Evolutionary conservation across 2,888 invertebrate species (phyloP), one percentile per base, ranked within the genome.

Genomic region (Rhogogaster chlorosoma): DNA sequence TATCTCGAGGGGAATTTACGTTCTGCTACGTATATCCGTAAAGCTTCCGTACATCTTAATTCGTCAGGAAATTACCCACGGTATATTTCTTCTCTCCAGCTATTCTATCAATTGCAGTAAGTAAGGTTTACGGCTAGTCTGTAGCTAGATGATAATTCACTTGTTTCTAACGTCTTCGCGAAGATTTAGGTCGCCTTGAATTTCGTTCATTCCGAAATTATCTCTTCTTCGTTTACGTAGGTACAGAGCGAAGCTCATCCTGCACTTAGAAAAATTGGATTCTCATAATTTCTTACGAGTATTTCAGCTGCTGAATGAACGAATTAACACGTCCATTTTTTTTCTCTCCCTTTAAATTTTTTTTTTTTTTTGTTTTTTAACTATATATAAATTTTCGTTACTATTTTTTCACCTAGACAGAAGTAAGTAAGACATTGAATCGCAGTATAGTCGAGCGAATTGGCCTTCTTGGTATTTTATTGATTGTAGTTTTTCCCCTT

Each of bases 91-190:
- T 29, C 67, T 29, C 67, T 53, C n/a, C n/a, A 7, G 18, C 15
- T 45, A 45, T 15, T 10, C 67, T 67, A 29, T 29, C 67, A 67
- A 67, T 67, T 67, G 15, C 67, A 67, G 67, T 67, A 18, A 67
- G 67, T 67, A 67, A 67, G 67, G 67, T 67, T 67, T 67, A 67
- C 67, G 29, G 67, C 67, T 26, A 22, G 53, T 53, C 53, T 67
- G 3, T 67, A 67, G 32, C 67, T 32, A 32, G 53, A 53, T n/a
- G 7, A 67, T 67, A 67, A 67, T 67, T 67, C 29, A 67, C 67
- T 12, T 18, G 22, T 12, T 26, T 67, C 29, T 67, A 67, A 67
- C 32, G 67, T 67, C 67, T 26, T 67, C 15, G 67, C 12, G 29
- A 10, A 29, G 67, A 67, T 67, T 67, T 67, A 67, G 67, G 67